Base-by-base conservation (phyloP, 2,888 invertebrate genomes). In the Metellina segmentata region DNA sequence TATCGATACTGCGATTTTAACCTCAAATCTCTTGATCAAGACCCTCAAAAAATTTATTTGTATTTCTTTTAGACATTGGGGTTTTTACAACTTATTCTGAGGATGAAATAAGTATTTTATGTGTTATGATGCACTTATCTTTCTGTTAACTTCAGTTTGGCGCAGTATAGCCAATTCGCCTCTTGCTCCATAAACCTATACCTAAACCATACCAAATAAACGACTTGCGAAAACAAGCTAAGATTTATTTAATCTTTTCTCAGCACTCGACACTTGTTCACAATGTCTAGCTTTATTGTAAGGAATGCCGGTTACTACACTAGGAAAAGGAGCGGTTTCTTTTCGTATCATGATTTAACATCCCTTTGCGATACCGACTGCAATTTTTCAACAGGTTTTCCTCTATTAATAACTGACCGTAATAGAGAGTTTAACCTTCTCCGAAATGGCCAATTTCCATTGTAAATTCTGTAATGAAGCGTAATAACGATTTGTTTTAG, bases 401-500 rank as follows among this genome's bases (percentile, higher is more conserved):
- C 75, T 61, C 61, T 61, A 85, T 75, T 81, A 81, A 81, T 88
- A 75, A 48, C 72, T 20, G 61, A 48, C 34, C 53, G 48, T 74
- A 20, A 81, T 81, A 52, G 48, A 8, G 74, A 75, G 72, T 53
- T 78, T 79, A 34, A 79, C 19, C 13, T 81, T 49, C 20, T 19
- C 53, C 52, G 16, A 61, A 11, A 74, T 72, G 79, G 61, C 48
- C 77, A 69, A 89, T 89, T 89, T 70, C 79, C 61, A 78, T 85
- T 78, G 53, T 52, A 89, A 71, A 78, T 52, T 53, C 7, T 70
- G 34, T 78, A 83, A 89, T 89, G 83, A 79, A 83, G n/a, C 13
- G 49, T 52, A 79, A 72, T 83, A 85, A 79, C 79, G 78, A 85
- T 79, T 85, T 89, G 52, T 89, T 70, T 61, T 52, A 71, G 51